These are phyloP conservation scores for Cylas formicarius DNA, from an alignment of 1,140 invertebrate species.

Conservation along the genomic window DNA sequence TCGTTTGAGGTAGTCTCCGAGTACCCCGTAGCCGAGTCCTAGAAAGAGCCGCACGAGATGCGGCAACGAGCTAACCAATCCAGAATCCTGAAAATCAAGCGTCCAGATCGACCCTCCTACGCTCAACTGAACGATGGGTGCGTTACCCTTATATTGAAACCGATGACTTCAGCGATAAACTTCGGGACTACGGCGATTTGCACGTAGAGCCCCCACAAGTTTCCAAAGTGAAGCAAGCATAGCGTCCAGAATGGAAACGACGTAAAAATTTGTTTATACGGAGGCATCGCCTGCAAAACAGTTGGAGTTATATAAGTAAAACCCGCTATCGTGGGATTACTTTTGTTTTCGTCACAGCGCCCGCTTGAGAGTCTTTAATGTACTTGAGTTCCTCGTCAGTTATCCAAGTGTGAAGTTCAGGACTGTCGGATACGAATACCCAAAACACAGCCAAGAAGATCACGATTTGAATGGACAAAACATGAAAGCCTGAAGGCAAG, in stretches of 20 bases:
- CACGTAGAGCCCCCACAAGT: conserved; percentile 71
- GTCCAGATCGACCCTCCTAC: too few relatives aligned
- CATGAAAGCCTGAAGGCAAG: conserved; percentile 20
- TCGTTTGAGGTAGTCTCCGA: conserved; percentile 57
- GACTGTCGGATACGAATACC: conserved; percentile 58
- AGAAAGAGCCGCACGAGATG: conserved; percentile 57
- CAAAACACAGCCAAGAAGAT: conserved; percentile 14
- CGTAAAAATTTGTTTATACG: conserved; percentile 51
- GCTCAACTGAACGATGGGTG: too few relatives aligned
- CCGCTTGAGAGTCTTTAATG: conserved; percentile 58
- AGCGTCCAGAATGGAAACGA: conserved; percentile 65
- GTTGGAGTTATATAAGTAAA: neutral
- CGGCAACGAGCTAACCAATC: conserved; percentile 59
- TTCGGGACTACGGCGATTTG: conserved; percentile 83
- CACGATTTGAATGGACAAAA: conserved; percentile 15
- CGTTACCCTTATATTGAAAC: conserved; percentile 66
- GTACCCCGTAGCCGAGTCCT: conserved; percentile 59
- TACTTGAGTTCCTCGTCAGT: conserved; percentile 65
- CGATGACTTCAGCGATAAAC: conserved; percentile 67
- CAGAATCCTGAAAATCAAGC: conserved; percentile 52
- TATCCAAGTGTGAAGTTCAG: conserved; percentile 68
- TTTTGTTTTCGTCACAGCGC: conserved; percentile 48
- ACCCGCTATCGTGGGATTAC: conserved; percentile 13
- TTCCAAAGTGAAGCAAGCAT: conserved; percentile 60
- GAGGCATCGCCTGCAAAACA: conserved; percentile 43